Conservation (phyloP, 92 coral and sea anemone genomes). For the Porites cylindrica region DNA sequence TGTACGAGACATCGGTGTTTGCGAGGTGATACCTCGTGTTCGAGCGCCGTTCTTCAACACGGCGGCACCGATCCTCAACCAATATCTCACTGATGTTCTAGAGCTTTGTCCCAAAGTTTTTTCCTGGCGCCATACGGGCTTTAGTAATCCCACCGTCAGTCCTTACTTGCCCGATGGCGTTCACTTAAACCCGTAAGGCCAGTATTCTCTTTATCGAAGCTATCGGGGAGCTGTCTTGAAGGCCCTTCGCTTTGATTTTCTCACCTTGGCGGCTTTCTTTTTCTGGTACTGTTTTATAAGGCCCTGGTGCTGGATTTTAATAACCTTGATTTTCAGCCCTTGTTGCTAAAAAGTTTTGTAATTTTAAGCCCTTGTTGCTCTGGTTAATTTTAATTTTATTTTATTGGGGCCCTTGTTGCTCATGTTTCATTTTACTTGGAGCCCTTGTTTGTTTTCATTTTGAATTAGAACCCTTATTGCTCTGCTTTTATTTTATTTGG, state of each 20-base stretch:
- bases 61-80: no score
- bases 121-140: background rate
- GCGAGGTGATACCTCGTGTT: no score
- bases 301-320: background rate
- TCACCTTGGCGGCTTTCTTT: constrained; percentile 12
- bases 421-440: background rate
- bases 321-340: background rate
- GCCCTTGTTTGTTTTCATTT: background rate
- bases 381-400: background rate
- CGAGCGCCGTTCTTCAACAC: no score
- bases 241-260: no score
- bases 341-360: background rate
- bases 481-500: no score
- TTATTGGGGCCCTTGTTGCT: constrained; percentile 4
- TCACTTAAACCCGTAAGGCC: no score
- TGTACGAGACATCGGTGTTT: no score
- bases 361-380: background rate
- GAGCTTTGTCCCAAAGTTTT: background rate
- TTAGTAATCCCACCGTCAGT: no score
- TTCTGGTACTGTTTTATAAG: background rate
- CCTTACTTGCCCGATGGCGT: no score
- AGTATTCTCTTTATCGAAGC: no score
- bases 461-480: background rate
- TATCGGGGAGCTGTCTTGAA: no score
- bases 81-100: no score